phyloP scores from a whole-genome alignment of 2,797 vertebrate genomes.

The Channallabes apus region DNA sequence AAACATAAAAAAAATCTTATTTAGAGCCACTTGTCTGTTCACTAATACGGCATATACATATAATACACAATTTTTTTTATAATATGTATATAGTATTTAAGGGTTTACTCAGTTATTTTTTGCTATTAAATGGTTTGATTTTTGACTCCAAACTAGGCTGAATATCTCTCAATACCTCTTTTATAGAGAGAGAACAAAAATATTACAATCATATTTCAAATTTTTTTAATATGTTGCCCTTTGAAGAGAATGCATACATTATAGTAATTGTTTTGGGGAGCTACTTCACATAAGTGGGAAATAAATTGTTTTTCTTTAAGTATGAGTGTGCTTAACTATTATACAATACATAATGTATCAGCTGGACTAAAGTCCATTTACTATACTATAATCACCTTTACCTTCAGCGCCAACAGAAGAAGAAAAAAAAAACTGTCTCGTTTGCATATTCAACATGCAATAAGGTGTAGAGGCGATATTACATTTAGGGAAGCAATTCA shows the following conservation, averaged over 20 bases:
- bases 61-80: too few relatives aligned
- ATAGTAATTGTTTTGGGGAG: conserved; percentile 1
- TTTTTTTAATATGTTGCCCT: conserved; percentile 5
- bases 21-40: background rate
- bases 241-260: background rate
- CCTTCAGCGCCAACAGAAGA: conserved; percentile 31
- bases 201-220: background rate
- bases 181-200: background rate
- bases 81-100: background rate
- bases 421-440: conserved; percentile 34
- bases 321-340: background rate
- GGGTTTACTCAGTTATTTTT: background rate
- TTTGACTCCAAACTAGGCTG: background rate
- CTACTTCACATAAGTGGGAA: background rate
- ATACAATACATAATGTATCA: conserved; percentile 5
- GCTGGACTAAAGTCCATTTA: conserved; percentile 9
- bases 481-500: conserved; percentile 51
- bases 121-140: background rate
- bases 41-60: background rate
- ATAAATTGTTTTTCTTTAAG: background rate
- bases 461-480: conserved; percentile 50
- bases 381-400: conserved; percentile 44
- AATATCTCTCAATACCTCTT: background rate
- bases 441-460: conserved; percentile 52
- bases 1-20: background rate